phyloP scores from a whole-genome alignment of 2,797 vertebrate species.

The Liasis olivaceus region DNA sequence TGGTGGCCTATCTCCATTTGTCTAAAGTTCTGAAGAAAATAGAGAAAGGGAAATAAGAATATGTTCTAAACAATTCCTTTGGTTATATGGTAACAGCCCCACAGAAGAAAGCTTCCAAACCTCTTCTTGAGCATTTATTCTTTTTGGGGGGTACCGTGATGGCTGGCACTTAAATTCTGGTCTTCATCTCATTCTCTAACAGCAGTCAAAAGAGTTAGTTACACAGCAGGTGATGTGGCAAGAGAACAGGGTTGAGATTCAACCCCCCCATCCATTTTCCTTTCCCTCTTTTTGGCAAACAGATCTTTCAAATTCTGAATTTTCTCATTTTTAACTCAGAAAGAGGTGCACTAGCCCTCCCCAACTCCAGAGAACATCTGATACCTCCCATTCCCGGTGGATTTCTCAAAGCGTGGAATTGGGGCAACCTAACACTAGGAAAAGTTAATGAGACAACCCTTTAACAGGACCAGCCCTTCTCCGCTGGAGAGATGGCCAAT shows the following conservation, averaged over 20 bases:
- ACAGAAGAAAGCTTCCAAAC: not conserved
- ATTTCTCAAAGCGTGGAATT: not conserved
- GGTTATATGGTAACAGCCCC: no score
- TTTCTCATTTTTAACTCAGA: not conserved
- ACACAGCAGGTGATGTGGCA: not conserved
- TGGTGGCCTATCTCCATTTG: constrained; percentile 1
- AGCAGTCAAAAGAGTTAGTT: not conserved
- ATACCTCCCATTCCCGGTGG: not conserved
- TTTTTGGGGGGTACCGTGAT: not conserved
- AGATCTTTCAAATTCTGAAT: not conserved
- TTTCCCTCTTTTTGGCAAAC: not conserved
- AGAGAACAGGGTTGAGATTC: not conserved
- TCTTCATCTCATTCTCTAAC: not conserved
- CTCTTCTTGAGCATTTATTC: not conserved
- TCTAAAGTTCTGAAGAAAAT: constrained; percentile 1
- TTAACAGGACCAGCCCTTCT: not conserved
- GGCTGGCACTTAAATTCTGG: not conserved
- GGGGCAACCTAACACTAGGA: no score
- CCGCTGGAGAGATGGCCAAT: not conserved
- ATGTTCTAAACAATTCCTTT: constrained; percentile 48
- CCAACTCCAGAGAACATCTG: not conserved
- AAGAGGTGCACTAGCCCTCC: no score
- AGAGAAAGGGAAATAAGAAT: constrained; percentile 42
- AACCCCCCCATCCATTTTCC: not conserved
- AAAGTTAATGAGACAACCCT: not conserved